Conservation (phyloP, 2,797 vertebrate genomes). For the Lagocephalus sceleratus region DNA sequence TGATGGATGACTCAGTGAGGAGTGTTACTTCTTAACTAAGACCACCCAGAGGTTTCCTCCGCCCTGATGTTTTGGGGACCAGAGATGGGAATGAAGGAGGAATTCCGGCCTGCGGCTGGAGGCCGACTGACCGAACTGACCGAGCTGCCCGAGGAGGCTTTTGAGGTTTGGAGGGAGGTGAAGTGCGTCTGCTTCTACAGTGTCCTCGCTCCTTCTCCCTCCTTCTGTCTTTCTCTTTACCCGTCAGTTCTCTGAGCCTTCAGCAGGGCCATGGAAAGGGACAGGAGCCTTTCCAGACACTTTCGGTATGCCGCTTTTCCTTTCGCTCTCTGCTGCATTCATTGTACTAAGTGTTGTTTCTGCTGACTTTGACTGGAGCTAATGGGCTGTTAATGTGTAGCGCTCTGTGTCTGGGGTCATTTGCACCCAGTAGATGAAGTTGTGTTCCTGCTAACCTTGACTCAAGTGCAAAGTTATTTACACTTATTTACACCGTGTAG, state of each 20-base stretch:
- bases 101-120: slow-evolving; percentile 30
- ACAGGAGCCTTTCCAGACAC: slow-evolving; percentile 89
- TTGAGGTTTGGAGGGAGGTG: slow-evolving; percentile 47
- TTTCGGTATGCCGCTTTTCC: slow-evolving; percentile 84
- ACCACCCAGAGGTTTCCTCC: slow-evolving; percentile 21
- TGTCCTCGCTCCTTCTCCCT: slow-evolving; percentile 42
- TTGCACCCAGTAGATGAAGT: not conserved
- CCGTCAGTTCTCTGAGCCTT: slow-evolving; percentile 48
- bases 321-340: slow-evolving; percentile 35
- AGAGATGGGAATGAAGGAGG: slow-evolving; percentile 31
- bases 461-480: too few relatives aligned
- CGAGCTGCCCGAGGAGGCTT: slow-evolving; percentile 48
- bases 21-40: slow-evolving; percentile 33
- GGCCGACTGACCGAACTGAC: slow-evolving; percentile 42
- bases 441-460: not conserved
- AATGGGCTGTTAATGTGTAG: slow-evolving; percentile 10
- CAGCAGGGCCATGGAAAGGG: slow-evolving; percentile 83
- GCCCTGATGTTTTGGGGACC: slow-evolving; percentile 17
- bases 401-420: slow-evolving; percentile 6
- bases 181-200: slow-evolving; percentile 30
- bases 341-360: slow-evolving; percentile 32
- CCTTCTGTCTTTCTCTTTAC: slow-evolving; percentile 32
- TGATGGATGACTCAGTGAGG: slow-evolving; percentile 41
- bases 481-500: too few relatives aligned
- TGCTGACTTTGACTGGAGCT: slow-evolving; percentile 28